Percentiles rank a stretch among this genome's conserved stretches.
Evolutionary conservation across 2,797 vertebrate species (phyloP).

Genomic region (Muraenolepis orangiensis): DNA sequence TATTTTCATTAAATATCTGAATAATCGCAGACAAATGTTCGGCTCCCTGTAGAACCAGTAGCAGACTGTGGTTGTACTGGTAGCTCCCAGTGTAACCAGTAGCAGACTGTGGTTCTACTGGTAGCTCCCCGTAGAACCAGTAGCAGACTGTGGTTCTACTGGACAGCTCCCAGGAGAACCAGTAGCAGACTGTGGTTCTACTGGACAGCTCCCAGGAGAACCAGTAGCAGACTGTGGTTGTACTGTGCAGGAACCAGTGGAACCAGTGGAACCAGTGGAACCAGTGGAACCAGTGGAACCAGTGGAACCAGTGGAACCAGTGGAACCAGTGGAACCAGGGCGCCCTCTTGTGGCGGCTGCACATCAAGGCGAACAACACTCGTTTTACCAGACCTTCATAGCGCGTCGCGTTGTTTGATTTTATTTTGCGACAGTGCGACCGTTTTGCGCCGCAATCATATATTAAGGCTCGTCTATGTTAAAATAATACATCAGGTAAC

Average conservation of each 20-base stretch:
- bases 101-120: not conserved
- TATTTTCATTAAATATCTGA: not conserved
- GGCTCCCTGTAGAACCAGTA: not conserved
- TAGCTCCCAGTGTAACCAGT: not conserved
- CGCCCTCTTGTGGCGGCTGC: not conserved
- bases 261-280: too few relatives aligned
- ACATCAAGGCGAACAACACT: not conserved
- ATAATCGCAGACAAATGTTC: not conserved
- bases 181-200: not conserved
- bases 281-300: too few relatives aligned
- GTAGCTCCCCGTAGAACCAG: not conserved
- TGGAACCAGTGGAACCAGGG: too few relatives aligned
- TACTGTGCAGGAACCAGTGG: too few relatives aligned
- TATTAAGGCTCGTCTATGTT: too few relatives aligned
- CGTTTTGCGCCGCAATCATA: too few relatives aligned
- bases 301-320: too few relatives aligned
- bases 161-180: not conserved
- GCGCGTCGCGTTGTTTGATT: not conserved
- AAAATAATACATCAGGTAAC: too few relatives aligned
- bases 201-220: too few relatives aligned
- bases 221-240: too few relatives aligned
- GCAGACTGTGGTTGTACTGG: not conserved
- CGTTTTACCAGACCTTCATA: not conserved
- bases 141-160: not conserved
- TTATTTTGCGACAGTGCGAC: too few relatives aligned